Conservation (phyloP, 2,113 vertebrate genomes). For the Stegostoma tigrinum region DNA sequence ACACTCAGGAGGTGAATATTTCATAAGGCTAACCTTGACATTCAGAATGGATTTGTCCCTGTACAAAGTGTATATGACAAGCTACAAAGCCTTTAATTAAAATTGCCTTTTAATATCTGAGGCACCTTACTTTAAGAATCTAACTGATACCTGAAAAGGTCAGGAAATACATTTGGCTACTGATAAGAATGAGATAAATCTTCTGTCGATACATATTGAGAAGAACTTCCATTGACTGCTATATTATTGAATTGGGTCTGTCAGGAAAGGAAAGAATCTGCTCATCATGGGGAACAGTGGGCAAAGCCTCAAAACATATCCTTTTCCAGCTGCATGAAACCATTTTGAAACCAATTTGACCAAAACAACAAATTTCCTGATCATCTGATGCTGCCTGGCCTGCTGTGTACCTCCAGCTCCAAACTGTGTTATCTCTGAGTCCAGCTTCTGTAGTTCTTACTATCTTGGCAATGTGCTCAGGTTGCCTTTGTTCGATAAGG, state of each 20-base stretch:
- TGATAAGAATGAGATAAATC: neutral
- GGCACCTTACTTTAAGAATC: constrained; percentile 6
- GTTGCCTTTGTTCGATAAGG: neutral
- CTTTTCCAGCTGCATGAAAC: neutral
- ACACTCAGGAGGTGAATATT: constrained; percentile 38
- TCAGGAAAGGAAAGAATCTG: neutral
- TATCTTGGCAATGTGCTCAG: neutral
- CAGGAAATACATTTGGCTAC: neutral
- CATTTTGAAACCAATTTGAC: neutral
- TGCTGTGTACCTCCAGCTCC: no score
- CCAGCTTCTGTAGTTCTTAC: no score
- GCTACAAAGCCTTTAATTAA: constrained; percentile 33
- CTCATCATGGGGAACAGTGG: neutral
- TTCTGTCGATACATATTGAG: neutral
- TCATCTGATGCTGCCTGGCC: no score
- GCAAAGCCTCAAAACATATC: neutral
- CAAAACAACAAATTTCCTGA: no score
- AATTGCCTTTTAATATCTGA: constrained; percentile 30
- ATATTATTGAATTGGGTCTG: neutral
- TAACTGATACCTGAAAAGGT: constrained; percentile 4
- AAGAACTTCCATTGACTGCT: neutral
- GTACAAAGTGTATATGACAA: constrained; percentile 18
- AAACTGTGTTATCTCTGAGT: no score
- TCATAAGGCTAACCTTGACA: constrained; percentile 37
- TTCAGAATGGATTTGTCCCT: constrained; percentile 34